Evolutionary conservation across 2,113 vertebrate genomes (phyloP).

Genomic region (Paralichthys olivaceus): DNA sequence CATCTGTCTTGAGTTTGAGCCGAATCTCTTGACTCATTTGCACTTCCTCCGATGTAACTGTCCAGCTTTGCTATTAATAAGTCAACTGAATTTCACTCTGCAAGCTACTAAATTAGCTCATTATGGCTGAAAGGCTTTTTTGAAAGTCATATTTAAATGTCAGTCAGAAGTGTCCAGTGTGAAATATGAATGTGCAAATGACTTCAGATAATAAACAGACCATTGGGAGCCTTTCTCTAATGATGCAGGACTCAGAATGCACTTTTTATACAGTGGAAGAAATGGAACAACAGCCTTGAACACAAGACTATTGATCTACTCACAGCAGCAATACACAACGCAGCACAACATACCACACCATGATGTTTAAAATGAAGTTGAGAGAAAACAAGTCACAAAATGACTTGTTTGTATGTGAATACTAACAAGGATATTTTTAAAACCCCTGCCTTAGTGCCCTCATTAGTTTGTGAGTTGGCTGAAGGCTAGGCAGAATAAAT

Average conservation of each 20-base stretch:
- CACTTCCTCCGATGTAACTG: constrained; percentile 1
- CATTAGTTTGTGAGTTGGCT: constrained; percentile 53
- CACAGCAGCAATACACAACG: not conserved
- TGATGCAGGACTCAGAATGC: constrained; percentile 31
- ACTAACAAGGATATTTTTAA: constrained; percentile 58
- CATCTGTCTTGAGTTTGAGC: not conserved
- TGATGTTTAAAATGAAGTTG: not conserved
- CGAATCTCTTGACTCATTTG: not conserved
- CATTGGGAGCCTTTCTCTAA: constrained; percentile 27
- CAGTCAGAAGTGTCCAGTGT: constrained; percentile 19
- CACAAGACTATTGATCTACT: constrained; percentile 29
- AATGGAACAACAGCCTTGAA: not conserved
- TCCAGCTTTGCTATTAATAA: constrained; percentile 10
- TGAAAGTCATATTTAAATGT: constrained; percentile 15
- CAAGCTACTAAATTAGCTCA: constrained; percentile 31
- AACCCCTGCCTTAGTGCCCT: constrained; percentile 22
- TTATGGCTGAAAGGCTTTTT: constrained; percentile 22
- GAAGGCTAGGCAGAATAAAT: constrained; percentile 19
- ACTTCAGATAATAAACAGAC: constrained; percentile 9
- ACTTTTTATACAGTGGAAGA: constrained; percentile 12
- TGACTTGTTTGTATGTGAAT: constrained; percentile 36
- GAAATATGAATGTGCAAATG: constrained; percentile 23
- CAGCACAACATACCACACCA: not conserved
- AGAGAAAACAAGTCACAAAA: constrained; percentile 19
- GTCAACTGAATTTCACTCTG: constrained; percentile 1